Base-by-base conservation (phyloP, 2,113 vertebrate species). In the Calidris pugnax region DNA sequence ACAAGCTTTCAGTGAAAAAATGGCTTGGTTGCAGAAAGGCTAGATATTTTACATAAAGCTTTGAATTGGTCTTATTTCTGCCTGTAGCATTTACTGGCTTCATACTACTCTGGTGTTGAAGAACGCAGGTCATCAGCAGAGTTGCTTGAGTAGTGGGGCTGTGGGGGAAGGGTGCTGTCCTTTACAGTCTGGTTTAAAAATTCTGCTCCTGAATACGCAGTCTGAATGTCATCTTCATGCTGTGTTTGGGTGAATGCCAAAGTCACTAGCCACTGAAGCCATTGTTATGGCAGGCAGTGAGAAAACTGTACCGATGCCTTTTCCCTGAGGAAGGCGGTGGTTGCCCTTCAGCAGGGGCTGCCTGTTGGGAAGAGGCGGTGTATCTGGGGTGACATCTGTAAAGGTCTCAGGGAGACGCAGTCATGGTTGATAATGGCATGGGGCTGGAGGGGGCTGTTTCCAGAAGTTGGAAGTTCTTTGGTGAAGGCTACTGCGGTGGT, bases 301-400 rank as follows among this genome's bases (percentile, higher is more conserved):
- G 56, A 39, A 48, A 45, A 10, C 1, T 1, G 33, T n/a, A 16
- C n/a, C 9, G 4, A 12, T 1, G 1, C 17, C n/a, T 51, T 51
- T 24, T 47, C 32, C 21, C 27, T 56, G 59, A 23, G 33, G 41
- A 56, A 28, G 32, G 4, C 0, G 1, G 18, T 62, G 59, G 10
- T 30, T 55, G 59, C 14, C 23, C 21, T 47, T 74, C 17, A 17
- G 53, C 27, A 9, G 50, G 50, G 19, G 12, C 18, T 63, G 35
- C 21, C 15, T 41, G 28, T 56, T 60, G 33, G 0, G 1, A 24
- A 43, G 47, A 9, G 13, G 23, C 43, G 12, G 8, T 63, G 41
- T 56, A 50, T 32, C 32, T 30, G 41, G 21, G 9, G 12, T 73
- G 28, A 10, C 18, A 7, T 33, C 41, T 37, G 10, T 41, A 33